Percentiles rank a stretch among this genome's conserved stretches.
These are phyloP conservation scores for Temnopleurus reevesii DNA, from an alignment of 53 echinoderm and acorn worm genomes.

Conservation along the genomic window DNA sequence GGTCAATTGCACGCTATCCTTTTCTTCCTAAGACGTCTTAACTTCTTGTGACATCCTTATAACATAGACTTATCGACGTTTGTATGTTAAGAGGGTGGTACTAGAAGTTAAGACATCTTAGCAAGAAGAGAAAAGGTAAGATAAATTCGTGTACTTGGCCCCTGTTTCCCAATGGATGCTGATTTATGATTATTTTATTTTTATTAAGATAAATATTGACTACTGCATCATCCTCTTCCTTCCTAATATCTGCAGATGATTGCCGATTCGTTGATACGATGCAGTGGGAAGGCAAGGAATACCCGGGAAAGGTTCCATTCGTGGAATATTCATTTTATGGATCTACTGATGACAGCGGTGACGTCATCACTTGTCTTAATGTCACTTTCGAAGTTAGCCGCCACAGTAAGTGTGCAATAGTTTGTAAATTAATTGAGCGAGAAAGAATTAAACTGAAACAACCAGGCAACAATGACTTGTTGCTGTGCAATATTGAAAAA, in stretches of 20 bases:
- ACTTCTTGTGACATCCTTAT: too few relatives aligned
- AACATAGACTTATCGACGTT: too few relatives aligned
- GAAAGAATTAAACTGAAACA: too few relatives aligned
- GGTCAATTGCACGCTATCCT: too few relatives aligned
- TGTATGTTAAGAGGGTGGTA: background rate
- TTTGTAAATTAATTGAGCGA: too few relatives aligned
- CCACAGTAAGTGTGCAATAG: background rate
- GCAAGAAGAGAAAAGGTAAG: too few relatives aligned
- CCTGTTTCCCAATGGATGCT: too few relatives aligned
- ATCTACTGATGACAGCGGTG: background rate
- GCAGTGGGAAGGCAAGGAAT: background rate
- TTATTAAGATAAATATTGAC: background rate
- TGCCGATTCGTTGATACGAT: background rate
- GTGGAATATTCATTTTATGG: background rate
- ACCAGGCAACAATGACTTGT: too few relatives aligned
- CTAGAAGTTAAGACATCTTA: background rate
- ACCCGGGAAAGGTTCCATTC: background rate
- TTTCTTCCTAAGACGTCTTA: too few relatives aligned
- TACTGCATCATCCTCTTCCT: background rate
- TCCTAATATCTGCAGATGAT: background rate
- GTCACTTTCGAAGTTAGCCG: background rate
- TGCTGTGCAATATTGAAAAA: background rate
- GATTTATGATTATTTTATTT: background rate
- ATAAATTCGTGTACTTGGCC: background rate
- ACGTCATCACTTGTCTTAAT: slow-evolving; percentile 1